Evolutionary conservation across 30 jellyfish, hydroid and myxozoan genomes (phyloP), one percentile per base, ranked within the genome.

Genomic region (Clytia hemisphaerica): DNA sequence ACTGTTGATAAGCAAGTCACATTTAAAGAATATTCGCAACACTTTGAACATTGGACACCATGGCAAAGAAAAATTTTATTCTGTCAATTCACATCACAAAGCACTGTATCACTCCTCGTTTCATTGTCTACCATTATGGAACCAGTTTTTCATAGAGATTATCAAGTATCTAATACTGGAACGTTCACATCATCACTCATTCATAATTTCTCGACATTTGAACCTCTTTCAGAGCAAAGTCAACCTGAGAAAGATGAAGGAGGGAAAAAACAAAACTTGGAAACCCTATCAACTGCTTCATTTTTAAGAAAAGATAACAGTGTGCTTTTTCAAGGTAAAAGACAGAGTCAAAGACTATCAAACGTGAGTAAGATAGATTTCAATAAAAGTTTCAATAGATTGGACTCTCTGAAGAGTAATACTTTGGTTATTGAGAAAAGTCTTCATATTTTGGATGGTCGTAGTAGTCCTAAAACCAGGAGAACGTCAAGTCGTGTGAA

Each of bases 21-120:
- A 50, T 81, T 37, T 58, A 72, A 71, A 44, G 55, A 81, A 33
- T 38, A 55, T 24, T 5, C 76, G 28, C 50, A 38, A 0, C 58
- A 47, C 26, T 83, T 83, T 58, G 37, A 16, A 12, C 28, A 22
- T n/a, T 83, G 91, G 90, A 31, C 61, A 37, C 30, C 68, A 21
- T 83, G 94, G 94, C 94, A 83, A 57, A 63, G 83, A 66, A 64
- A 67, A 37, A 57, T 76, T 37, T 31, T 77, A 24, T 12, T 84
- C 2, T 76, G 93, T 59, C 80, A 77, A 45, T 25, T 75, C 35
- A 76, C 87, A 16, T 83, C 37, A 36, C 59, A 71, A 67, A 58
- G 95, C 55, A 53, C 93, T 6, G 67, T 55, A 57, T 38, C 73
- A 48, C 69, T 84, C 37, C 33, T 84, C 42, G 32, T 62, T 51